Base-by-base conservation (phyloP, 2,113 vertebrate genomes). In the Hyperopisus bebe region DNA sequence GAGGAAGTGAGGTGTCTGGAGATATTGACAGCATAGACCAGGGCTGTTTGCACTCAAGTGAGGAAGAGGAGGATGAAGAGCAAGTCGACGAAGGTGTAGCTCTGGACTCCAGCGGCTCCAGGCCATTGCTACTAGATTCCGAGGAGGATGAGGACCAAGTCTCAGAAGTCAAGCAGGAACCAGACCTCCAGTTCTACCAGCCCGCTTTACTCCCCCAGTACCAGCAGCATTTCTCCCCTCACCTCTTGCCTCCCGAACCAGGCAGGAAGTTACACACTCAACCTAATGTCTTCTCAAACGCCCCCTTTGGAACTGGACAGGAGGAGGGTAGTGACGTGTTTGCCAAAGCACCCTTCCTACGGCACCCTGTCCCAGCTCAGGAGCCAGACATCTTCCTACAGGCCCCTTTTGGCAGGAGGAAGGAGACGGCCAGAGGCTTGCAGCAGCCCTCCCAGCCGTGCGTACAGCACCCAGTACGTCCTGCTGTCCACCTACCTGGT, bases 381-480 rank as follows among this genome's bases (percentile, higher is more conserved):
- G 96, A 96, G 42, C 97, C 95, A 0, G 98, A 99, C 0, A 97
- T 99, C 0, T 99, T 99, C 91, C 96, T 97, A 48, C 96, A 97
- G 94, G 98, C 98, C 42, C 98, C 98, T 0, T 99, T 99, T 53
- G 97, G 97, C 0, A 98, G 97, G 92, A 97, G 95, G 93, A 98
- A 95, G 88, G 87, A 98, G 93, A 62, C 0, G 48, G 31, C 94
- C 92, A 88, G 95, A 94, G 92, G 2, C 94, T 62, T 15, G 55
- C 15, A 88, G 5, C 0, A 89, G 50, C 83, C 31, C 66, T 0
- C 87, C 0, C 92, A 92, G 31, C 58, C 89, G 21, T 89, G 90
- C 53, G 51, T 91, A 48, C 91, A 86, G 0, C 90, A 90, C 89
- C 47, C 91, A 27, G 88, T 89, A 0, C 87, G 1, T 70, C 46